Evolutionary conservation across 2,888 invertebrate genomes (phyloP), one percentile per base, ranked within the genome.

Genomic region (Penaeus monodon): DNA sequence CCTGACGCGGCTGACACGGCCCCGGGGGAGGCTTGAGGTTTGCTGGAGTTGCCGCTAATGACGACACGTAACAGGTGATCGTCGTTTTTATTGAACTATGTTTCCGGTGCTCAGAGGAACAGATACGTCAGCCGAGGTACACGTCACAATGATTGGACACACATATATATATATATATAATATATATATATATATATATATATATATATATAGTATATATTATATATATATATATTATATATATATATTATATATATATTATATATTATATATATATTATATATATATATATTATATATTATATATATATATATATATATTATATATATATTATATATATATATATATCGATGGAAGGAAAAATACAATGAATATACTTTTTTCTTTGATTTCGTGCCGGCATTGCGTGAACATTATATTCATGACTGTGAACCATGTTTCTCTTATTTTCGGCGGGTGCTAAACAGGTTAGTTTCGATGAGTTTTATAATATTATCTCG

Each of bases 191-290:
- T 63, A 29, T 7, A 63, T n/a, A 29, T 49, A 33, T 33, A 33
- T 33, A 33, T 33, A 33, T 33, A 33, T 33, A 33, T 33, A 63
- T 49, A 63, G n/a, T n/a, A n/a, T n/a, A n/a, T n/a, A n/a, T n/a
- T 20, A 77, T 77, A 38, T 38, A 78, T 78, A 49, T 78, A n/a
- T 49, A 63, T 49, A 63, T n/a, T 20, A 77, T 77, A 38, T 38
- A 78, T 78, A 49, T 78, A n/a, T 49, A n/a, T n/a, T n/a, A 74
- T 74, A 74, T 74, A 74, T 74, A 74, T 74, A 74, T 74, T 63
- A 29, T 7, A 63, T n/a, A 29, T 49, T 33, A 33, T 33, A 33
- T 33, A 33, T 33, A 33, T 33, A 33, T 33, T 74, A 74, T 74
- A 78, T 78, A 49, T 78, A 22, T 49, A 78, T 78, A 49, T 78